A percentile compares a stretch with the other conserved stretches of the same genome.
Evolutionary conservation across 2,888 invertebrate genomes (phyloP).

Genomic region (Eremobia ochroleuca): DNA sequence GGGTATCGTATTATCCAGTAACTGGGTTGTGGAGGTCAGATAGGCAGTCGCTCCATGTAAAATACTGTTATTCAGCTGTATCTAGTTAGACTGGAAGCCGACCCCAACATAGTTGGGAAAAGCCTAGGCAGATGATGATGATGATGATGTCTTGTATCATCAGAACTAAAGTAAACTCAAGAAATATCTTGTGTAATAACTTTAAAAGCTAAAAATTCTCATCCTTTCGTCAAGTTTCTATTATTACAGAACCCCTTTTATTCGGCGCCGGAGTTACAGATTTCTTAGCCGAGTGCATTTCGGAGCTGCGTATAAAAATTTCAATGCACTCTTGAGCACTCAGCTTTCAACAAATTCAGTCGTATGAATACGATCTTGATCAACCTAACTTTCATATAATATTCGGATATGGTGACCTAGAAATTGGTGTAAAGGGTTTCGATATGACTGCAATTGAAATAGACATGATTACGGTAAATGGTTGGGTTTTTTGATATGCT

Average conservation of each 20-base stretch:
- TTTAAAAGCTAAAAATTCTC: neutral
- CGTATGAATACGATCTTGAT: constrained; percentile 23
- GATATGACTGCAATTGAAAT: neutral
- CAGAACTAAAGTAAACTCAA: neutral
- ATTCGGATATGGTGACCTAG: neutral
- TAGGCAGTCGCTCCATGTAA: too few relatives aligned
- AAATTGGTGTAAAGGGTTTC: neutral
- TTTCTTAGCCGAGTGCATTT: constrained; percentile 28
- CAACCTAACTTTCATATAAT: constrained; percentile 9
- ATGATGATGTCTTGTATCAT: neutral
- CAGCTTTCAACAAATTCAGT: constrained; percentile 3
- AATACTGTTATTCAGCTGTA: too few relatives aligned
- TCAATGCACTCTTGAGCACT: constrained; percentile 48
- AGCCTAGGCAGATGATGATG: too few relatives aligned
- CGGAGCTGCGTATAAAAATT: constrained; percentile 36
- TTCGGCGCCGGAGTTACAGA: constrained; percentile 6
- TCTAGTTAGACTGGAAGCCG: too few relatives aligned
- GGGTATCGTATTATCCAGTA: too few relatives aligned
- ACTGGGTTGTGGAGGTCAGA: too few relatives aligned
- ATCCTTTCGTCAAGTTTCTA: constrained; percentile 11
- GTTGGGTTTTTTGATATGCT: neutral
- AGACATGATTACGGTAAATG: neutral
- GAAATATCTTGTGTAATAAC: neutral
- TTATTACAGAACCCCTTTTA: constrained; percentile 19
- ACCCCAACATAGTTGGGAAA: too few relatives aligned